Conservation (phyloP, 1,140 invertebrate genomes). For the Sycobia sp. region DNA sequence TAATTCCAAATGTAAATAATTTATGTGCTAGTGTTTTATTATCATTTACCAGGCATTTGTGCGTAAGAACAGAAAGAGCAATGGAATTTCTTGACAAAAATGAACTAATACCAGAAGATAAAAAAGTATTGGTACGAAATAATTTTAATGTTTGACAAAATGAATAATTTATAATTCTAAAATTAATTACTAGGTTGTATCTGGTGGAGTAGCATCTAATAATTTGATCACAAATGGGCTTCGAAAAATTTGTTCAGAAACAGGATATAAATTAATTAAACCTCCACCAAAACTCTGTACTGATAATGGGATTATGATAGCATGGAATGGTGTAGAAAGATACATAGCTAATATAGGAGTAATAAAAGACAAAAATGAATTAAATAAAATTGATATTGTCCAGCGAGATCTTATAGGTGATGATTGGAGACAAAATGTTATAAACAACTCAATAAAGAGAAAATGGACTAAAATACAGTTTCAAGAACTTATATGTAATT, state of each 20-base stretch:
- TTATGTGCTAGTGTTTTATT: constrained; percentile 86
- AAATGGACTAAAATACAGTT: constrained; percentile 63
- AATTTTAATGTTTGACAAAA: not conserved
- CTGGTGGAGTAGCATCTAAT: constrained; percentile 96
- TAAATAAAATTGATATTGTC: constrained; percentile 61
- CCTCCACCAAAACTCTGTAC: constrained; percentile 90
- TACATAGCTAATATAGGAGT: constrained; percentile 59
- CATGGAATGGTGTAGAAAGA: constrained; percentile 95
- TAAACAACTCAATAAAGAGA: constrained; percentile 64
- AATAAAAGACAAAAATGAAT: constrained; percentile 56
- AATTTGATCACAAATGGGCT: constrained; percentile 77
- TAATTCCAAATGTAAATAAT: constrained; percentile 82
- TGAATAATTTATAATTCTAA: not conserved
- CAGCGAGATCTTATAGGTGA: constrained; percentile 63
- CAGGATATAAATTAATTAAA: constrained; percentile 70
- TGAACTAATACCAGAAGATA: constrained; percentile 65
- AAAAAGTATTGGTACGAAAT: constrained; percentile 65
- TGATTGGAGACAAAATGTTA: constrained; percentile 64
- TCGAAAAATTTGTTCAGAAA: constrained; percentile 69
- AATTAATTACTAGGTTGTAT: constrained; percentile 73
- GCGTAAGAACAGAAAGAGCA: constrained; percentile 80
- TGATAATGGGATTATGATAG: constrained; percentile 99
- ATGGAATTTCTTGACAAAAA: constrained; percentile 74
- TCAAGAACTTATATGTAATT: constrained; percentile 24
- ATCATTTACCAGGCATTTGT: constrained; percentile 77